Evolutionary conservation across 1,140 invertebrate species (phyloP).

Genomic region (Physella acuta): DNA sequence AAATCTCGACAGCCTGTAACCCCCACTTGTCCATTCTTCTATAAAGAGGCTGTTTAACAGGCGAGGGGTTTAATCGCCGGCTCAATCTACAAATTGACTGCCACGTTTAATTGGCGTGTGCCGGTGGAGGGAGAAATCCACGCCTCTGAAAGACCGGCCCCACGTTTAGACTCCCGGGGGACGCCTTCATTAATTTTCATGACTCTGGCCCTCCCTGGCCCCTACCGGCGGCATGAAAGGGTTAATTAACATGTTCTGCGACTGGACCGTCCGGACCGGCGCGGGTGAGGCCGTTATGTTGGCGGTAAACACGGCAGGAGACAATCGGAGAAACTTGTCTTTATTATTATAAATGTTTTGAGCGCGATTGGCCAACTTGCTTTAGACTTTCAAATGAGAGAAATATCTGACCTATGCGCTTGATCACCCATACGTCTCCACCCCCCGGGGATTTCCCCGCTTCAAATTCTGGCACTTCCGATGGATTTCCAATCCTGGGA

Average conservation of each 20-base stretch:
- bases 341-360: constrained; percentile 25
- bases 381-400: constrained; percentile 25
- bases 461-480: no score
- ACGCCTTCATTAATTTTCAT: constrained; percentile 23
- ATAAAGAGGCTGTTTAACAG: constrained; percentile 15
- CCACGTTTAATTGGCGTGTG: constrained; percentile 19
- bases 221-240: constrained; percentile 13
- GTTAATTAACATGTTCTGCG: constrained; percentile 21
- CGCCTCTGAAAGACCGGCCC: not conserved
- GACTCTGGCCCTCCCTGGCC: constrained; percentile 15
- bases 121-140: constrained; percentile 1
- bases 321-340: constrained; percentile 22
- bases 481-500: no score
- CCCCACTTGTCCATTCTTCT: constrained; percentile 12
- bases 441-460: not conserved
- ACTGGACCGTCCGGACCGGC: constrained; percentile 4
- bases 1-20: constrained; percentile 12
- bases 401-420: constrained; percentile 16
- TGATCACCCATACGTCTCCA: constrained; percentile 21
- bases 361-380: constrained; percentile 16
- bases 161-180: constrained; percentile 4
- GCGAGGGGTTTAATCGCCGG: constrained; percentile 7
- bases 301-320: constrained; percentile 15
- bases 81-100: constrained; percentile 25
- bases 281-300: constrained; percentile 12